phyloP scores from a whole-genome alignment of 2,113 vertebrate genomes.

The Progne subis region DNA sequence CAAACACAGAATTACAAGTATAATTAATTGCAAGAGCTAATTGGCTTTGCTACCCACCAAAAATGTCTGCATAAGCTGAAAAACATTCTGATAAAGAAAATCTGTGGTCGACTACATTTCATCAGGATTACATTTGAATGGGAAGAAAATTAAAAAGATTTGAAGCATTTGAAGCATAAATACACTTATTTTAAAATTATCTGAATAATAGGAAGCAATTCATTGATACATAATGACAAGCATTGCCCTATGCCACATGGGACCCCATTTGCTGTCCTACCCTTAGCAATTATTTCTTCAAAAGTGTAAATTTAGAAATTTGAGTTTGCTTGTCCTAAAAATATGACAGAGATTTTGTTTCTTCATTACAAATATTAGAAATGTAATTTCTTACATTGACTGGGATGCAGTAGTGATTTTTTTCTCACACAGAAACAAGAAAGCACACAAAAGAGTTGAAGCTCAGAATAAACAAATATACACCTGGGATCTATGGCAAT shows the following conservation, averaged over 20 bases:
- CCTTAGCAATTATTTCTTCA: neutral
- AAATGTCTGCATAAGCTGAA: neutral
- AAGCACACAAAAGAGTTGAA: neutral
- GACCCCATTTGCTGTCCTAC: neutral
- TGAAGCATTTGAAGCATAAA: neutral
- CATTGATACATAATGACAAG: neutral
- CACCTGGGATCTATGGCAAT: neutral
- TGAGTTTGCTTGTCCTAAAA: neutral
- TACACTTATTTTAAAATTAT: neutral
- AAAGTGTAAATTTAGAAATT: neutral
- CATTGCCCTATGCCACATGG: neutral
- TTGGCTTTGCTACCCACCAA: neutral
- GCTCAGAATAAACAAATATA: neutral
- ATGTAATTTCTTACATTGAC: neutral
- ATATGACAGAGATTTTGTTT: neutral
- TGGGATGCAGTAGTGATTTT: neutral
- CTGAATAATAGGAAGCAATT: neutral
- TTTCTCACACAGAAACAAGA: neutral
- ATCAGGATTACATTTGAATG: neutral
- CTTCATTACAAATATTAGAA: neutral
- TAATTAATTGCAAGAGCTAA: slow-evolving; percentile 3
- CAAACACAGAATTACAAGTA: neutral
- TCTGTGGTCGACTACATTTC: neutral
- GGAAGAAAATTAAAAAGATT: neutral
- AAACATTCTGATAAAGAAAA: neutral